phyloP scores from a whole-genome alignment of 2,888 invertebrate species.

The Metalampra italica region DNA sequence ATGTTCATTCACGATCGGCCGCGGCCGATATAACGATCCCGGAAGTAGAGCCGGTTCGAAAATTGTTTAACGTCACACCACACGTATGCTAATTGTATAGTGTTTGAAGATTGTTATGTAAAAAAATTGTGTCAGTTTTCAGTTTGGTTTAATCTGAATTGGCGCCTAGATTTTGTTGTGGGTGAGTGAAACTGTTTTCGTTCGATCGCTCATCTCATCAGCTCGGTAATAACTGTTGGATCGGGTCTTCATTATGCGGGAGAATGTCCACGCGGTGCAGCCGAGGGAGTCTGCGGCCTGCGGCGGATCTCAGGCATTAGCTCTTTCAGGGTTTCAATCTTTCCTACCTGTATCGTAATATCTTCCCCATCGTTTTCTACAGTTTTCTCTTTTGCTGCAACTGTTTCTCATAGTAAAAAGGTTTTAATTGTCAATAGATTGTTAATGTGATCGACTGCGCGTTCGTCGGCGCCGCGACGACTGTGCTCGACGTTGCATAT shows the following conservation, averaged over 20 bases:
- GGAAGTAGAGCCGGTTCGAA: constrained; percentile 72
- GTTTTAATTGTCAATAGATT: too few species aligned
- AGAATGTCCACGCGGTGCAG: too few species aligned
- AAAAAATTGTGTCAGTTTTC: constrained; percentile 20
- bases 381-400: too few species aligned
- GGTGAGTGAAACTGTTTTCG: constrained; percentile 19
- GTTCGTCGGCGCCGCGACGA: too few species aligned
- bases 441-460: too few species aligned
- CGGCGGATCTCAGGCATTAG: too few species aligned
- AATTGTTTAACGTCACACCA: constrained; percentile 59
- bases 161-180: constrained; percentile 4
- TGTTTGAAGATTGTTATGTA: constrained; percentile 46
- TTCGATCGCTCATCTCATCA: too few species aligned
- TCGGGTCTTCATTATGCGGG: not conserved
- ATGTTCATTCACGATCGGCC: constrained; percentile 63
- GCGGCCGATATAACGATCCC: constrained; percentile 66
- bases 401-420: too few species aligned
- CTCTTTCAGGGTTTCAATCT: too few species aligned
- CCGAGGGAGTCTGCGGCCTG: too few species aligned
- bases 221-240: not conserved
- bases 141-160: constrained; percentile 17
- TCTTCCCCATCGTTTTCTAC: too few species aligned
- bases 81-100: constrained; percentile 68
- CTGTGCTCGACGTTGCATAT: constrained; percentile 1
- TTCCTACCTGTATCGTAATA: too few species aligned